Percentiles rank a stretch among this genome's conserved stretches.
Conservation (phyloP, 2,797 vertebrate species). For the Alosa sapidissima region DNA sequence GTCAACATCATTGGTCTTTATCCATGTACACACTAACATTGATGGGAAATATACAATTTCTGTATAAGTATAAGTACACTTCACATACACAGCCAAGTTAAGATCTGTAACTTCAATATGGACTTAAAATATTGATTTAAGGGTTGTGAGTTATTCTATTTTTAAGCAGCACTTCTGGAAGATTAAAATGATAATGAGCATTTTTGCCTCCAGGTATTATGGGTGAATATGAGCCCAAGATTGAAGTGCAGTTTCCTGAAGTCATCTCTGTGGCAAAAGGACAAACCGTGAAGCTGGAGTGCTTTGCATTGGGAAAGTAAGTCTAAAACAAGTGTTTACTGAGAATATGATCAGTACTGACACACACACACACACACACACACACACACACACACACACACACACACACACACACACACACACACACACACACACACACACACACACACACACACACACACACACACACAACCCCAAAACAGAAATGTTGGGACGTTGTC, state of each 20-base stretch:
- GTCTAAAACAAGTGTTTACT: slow-evolving; percentile 58
- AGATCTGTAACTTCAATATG: too few species aligned
- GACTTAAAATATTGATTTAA: too few species aligned
- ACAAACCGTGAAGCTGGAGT: slow-evolving; percentile 88
- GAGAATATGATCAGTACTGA: neutral
- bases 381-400: neutral
- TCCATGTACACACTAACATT: too few species aligned
- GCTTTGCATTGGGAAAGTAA: slow-evolving; percentile 96
- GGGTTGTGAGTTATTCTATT: neutral
- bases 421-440: neutral
- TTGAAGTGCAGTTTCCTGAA: slow-evolving; percentile 95
- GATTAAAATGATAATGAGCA: slow-evolving; percentile 25
- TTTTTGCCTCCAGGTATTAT: slow-evolving; percentile 81
- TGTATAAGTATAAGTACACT: too few species aligned
- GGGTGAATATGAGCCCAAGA: slow-evolving; percentile 98
- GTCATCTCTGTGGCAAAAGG: slow-evolving; percentile 85
- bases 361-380: neutral
- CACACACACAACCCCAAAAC: neutral
- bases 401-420: neutral
- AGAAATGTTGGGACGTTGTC: too few species aligned
- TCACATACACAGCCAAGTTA: too few species aligned
- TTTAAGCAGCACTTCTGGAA: neutral
- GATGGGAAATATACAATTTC: too few species aligned
- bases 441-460: neutral
- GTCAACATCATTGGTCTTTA: too few species aligned